Conservation (phyloP, 2,113 vertebrate genomes). For the Hippocampus barbouri region DNA sequence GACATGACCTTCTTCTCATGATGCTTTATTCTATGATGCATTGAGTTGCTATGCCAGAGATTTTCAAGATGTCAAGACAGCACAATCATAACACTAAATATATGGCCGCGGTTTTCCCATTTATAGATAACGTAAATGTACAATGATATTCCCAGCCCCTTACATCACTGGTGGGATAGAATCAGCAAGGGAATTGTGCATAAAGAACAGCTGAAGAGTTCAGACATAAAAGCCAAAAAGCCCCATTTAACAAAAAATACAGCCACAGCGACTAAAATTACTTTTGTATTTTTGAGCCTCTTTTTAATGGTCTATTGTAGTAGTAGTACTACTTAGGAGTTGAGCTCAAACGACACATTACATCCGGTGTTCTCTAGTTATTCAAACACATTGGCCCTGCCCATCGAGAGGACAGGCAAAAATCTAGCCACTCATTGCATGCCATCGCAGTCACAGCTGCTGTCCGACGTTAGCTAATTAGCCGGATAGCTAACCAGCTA, state of each 20-base stretch:
- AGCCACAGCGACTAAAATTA: background rate
- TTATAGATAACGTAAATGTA: background rate
- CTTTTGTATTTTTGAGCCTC: background rate
- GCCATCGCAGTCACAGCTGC: no score
- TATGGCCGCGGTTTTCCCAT: background rate
- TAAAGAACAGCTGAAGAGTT: background rate
- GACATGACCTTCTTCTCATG: background rate
- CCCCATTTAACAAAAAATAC: no score
- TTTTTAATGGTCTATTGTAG: background rate
- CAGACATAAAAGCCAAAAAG: background rate
- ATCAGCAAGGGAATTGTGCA: background rate
- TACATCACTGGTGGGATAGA: background rate
- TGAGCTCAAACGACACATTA: no score
- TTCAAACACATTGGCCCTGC: no score
- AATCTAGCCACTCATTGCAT: no score
- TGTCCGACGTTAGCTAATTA: no score
- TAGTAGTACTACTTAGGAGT: no score
- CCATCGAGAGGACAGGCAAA: no score
- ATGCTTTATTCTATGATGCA: background rate
- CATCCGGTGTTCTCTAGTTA: no score
- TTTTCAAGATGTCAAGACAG: background rate
- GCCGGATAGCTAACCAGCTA: no score
- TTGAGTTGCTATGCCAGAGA: background rate
- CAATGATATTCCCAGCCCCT: background rate
- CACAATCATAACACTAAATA: background rate